Evolutionary conservation across 2,113 vertebrate genomes (phyloP).

Genomic region (Lamprologus speciosus): DNA sequence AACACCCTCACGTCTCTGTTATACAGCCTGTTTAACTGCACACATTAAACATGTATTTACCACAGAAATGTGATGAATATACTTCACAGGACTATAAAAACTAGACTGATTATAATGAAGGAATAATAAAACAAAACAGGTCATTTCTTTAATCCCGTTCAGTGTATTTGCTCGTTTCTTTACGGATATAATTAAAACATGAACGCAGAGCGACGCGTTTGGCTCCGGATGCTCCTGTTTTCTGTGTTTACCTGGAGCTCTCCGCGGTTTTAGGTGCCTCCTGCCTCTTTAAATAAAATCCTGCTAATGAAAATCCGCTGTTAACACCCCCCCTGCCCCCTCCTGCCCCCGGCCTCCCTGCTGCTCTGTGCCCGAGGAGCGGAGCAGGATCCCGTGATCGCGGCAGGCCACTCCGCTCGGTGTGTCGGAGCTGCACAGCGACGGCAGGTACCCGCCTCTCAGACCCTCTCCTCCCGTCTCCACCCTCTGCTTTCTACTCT

Average conservation of each 20-base stretch:
- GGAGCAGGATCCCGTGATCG: background rate
- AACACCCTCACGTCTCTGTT: background rate
- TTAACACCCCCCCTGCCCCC: background rate
- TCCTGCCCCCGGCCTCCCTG: background rate
- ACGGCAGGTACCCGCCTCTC: background rate
- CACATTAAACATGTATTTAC: background rate
- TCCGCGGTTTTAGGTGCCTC: background rate
- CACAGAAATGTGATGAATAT: background rate
- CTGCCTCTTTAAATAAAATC: conserved; percentile 61
- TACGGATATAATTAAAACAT: background rate
- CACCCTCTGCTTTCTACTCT: background rate
- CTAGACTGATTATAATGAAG: background rate
- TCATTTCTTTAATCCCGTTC: background rate
- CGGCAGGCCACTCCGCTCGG: background rate
- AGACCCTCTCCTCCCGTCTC: background rate
- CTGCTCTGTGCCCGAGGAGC: background rate
- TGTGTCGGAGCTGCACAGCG: background rate
- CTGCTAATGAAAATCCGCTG: conserved; percentile 41
- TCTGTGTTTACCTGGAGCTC: background rate
- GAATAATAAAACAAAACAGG: background rate
- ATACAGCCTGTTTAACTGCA: background rate
- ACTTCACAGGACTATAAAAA: background rate
- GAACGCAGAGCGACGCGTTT: background rate
- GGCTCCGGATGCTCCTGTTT: background rate
- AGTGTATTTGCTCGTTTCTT: background rate